Evolutionary conservation across 2,113 vertebrate genomes (phyloP).

Genomic region (Xyrauchen texanus): DNA sequence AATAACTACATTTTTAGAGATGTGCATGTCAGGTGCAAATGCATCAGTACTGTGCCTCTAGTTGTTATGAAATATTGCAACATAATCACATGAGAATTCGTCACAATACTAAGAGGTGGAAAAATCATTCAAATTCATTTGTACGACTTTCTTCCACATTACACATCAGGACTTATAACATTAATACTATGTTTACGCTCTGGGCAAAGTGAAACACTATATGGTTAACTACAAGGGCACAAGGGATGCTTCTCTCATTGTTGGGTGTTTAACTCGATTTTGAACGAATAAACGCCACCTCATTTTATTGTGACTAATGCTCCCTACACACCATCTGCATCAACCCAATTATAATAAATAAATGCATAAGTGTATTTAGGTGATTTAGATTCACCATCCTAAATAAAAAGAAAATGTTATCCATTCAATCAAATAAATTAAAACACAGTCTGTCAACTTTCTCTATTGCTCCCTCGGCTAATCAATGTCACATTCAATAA

Average conservation of each 20-base stretch:
- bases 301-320: not conserved
- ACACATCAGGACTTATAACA: no score
- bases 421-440: slow-evolving; percentile 22
- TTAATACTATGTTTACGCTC: no score
- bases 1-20: no score
- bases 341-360: not conserved
- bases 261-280: no score
- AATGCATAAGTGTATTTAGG: not conserved
- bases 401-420: slow-evolving; percentile 31
- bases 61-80: slow-evolving; percentile 17
- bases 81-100: no score
- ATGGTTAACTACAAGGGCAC: no score
- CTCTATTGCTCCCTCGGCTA: slow-evolving; percentile 20
- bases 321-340: slow-evolving; percentile 5
- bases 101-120: no score
- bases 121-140: no score
- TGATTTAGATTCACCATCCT: slow-evolving; percentile 20
- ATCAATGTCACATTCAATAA: slow-evolving; percentile 46
- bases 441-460: slow-evolving; percentile 15
- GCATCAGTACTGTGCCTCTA: slow-evolving; percentile 15
- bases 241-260: no score
- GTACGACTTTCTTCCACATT: no score
- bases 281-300: no score
- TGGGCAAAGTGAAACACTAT: no score
- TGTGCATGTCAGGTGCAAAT: not conserved